Evolutionary conservation across 2,888 invertebrate genomes (phyloP).

Genomic region (Luperina testacea): DNA sequence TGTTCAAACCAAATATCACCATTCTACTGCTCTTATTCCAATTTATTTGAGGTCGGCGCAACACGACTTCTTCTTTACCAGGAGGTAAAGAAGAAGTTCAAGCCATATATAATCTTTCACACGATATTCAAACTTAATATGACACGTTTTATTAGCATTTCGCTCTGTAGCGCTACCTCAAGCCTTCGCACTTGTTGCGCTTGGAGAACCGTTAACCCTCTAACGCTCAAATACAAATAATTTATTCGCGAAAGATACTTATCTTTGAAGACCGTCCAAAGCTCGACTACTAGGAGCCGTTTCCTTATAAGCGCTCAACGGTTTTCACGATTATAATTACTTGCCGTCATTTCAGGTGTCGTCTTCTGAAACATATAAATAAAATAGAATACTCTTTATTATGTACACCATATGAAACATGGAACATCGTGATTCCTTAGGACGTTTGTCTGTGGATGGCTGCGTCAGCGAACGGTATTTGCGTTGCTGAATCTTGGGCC

Average conservation of each 20-base stretch:
- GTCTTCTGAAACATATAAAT: neutral
- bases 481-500: too few species aligned
- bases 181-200: constrained; percentile 32
- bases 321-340: neutral
- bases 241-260: constrained; percentile 7
- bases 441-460: neutral
- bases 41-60: neutral
- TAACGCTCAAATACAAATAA: constrained; percentile 22
- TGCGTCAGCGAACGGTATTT: too few species aligned
- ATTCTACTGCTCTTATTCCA: neutral
- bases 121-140: neutral
- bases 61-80: neutral
- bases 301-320: neutral
- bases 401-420: neutral
- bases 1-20: neutral
- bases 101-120: neutral
- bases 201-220: neutral
- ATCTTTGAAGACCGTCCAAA: neutral
- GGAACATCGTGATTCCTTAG: neutral
- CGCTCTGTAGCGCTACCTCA: neutral
- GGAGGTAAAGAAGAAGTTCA: too few species aligned
- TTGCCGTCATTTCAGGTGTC: neutral
- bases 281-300: neutral
- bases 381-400: neutral
- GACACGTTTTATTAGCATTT: constrained; percentile 14